Base-by-base conservation (phyloP, 35 echinoderm and acorn worm species). In the Eucidaris tribuloides region DNA sequence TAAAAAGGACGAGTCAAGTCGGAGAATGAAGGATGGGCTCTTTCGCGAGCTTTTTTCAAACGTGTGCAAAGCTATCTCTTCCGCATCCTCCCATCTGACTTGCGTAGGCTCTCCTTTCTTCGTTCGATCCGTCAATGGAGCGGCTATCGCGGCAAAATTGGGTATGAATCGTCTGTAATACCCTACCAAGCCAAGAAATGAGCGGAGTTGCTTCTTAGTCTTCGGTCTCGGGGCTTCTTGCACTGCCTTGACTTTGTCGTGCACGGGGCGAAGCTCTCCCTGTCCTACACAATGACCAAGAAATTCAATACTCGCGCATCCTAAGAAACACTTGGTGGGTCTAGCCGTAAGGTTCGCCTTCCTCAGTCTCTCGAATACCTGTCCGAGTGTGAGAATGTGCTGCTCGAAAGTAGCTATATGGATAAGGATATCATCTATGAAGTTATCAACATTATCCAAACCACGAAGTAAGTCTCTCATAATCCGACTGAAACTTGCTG, bases 371-470 rank as follows among this genome's bases (percentile, higher is more conserved):
- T 45, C 18, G 20, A 74, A 85, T 9, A 85, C 62, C 3, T 33
- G 6, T 54, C 57, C 58, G 35, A 85, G 40, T 17, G 15, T 85
- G 23, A 22, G 48, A 15, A 74, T 18, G 31, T 88, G 86, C 45
- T 88, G 76, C 57, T 81, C 86, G 57, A 57, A 81, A 44, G 76
- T 81, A 2, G n/a, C 4, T 3, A 46, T 52, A 38, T 72, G 30
- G 5, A 76, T n/a, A n/a, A 91, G 60, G 48, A 91, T 85, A 45
- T 91, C 89, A 82, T 82, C 87, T 22, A 92, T 81, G 79, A 81
- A 87, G 42, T 80, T 91, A 33, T 81, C 31, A 2, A 87, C 78
- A 62, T 82, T 38, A 46, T 15, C 23, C 41, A 92, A 25, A 22
- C 55, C 84, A 1, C 24, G n/a, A 6, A 92, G 55, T 20, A 87